phyloP scores from a whole-genome alignment of 2,888 invertebrate species.

The Tenthredo notha region DNA sequence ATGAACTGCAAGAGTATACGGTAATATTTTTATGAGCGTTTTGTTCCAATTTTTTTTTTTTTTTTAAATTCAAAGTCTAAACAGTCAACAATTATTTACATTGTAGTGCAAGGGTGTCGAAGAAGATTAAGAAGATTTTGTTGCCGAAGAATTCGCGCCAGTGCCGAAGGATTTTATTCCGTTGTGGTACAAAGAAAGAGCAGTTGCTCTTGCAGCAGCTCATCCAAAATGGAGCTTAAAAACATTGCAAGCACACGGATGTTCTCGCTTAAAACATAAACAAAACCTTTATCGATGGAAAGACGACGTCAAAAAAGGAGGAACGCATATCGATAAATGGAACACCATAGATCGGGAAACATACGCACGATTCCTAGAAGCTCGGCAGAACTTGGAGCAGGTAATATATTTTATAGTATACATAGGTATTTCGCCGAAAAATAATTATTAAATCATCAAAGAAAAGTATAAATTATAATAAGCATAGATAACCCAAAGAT shows the following conservation, averaged over 20 bases:
- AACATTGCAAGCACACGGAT: constrained; percentile 37
- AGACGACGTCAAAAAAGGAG: constrained; percentile 47
- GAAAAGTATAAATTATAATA: too few species aligned
- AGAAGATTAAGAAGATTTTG: background rate
- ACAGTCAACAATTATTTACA: too few species aligned
- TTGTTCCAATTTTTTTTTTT: too few species aligned
- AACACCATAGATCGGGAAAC: constrained; percentile 43
- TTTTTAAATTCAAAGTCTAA: too few species aligned
- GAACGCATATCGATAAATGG: constrained; percentile 49
- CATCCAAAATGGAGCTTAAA: constrained; percentile 53
- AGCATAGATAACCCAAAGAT: too few species aligned
- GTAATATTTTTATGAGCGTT: background rate
- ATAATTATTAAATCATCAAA: too few species aligned
- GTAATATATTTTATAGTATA: too few species aligned
- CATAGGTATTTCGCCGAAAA: too few species aligned
- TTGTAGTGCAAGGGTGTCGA: too few species aligned
- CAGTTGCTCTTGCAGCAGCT: constrained; percentile 40
- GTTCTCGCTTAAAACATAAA: constrained; percentile 43
- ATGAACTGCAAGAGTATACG: constrained; percentile 9
- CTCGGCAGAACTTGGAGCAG: constrained; percentile 46
- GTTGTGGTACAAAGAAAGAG: constrained; percentile 43
- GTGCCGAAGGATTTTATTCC: constrained; percentile 16
- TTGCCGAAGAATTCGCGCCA: background rate
- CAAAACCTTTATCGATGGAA: constrained; percentile 42
- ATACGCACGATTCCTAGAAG: constrained; percentile 52